These are phyloP conservation scores for Acronicta leporina DNA, from an alignment of 2,888 invertebrate species.

Conservation along the genomic window DNA sequence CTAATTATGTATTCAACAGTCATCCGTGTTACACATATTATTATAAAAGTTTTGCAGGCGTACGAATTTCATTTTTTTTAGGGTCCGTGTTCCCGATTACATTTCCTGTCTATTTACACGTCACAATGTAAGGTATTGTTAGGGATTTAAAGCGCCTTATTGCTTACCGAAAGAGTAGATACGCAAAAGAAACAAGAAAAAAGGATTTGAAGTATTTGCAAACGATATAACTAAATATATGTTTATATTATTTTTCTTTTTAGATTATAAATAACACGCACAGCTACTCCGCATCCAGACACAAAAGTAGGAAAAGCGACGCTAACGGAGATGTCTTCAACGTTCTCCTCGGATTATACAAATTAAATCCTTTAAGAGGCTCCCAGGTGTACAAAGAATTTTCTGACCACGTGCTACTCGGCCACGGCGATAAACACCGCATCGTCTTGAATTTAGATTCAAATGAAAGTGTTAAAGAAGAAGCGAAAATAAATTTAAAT, in stretches of 20 bases:
- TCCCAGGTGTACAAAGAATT: conserved; percentile 74
- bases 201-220: no score
- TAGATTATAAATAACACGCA: conserved; percentile 26
- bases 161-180: neutral
- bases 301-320: conserved; percentile 26
- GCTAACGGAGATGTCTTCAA: conserved; percentile 68
- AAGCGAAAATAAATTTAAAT: conserved; percentile 60
- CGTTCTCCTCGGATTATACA: conserved; percentile 72
- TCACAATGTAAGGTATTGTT: neutral
- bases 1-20: conserved; percentile 54
- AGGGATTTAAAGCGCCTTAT: neutral
- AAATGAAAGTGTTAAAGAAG: conserved; percentile 69
- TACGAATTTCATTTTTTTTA: conserved; percentile 44
- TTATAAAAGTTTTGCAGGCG: conserved; percentile 40
- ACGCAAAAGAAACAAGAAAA: neutral
- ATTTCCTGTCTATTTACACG: conserved; percentile 35
- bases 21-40: conserved; percentile 32
- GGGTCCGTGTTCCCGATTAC: conserved; percentile 23
- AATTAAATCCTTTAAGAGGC: conserved; percentile 74
- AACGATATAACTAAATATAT: neutral
- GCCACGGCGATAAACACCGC: conserved; percentile 16
- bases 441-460: conserved; percentile 66
- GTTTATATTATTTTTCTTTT: conserved; percentile 11
- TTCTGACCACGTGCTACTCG: conserved; percentile 66
- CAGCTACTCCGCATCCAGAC: neutral